Evolutionary conservation across 2,113 vertebrate genomes (phyloP), one percentile per base, ranked within the genome.

Genomic region (Otocyon megalotis): DNA sequence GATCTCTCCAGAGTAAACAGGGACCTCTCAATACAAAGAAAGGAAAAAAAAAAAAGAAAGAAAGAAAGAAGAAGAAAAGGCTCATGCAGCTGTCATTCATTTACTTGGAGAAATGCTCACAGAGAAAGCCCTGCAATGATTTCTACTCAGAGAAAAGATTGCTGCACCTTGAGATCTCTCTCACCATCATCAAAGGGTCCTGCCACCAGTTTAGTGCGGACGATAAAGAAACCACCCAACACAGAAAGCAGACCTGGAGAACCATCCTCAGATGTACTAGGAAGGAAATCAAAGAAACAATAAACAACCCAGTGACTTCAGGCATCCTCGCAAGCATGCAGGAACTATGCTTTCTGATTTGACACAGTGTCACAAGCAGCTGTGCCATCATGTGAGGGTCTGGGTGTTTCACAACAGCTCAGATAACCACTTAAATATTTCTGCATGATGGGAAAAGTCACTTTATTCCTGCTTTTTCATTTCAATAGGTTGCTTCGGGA

Each of bases 1-100:
- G 19, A 72, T 26, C 50, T 96, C 86, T 92, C 90, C 86, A 97
- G 91, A 97, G 17, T 48, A 98, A 96, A 50, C 50, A 93, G 88
- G 77, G 26, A 96, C 94, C 28, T 81, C 26, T 88, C 92, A 96
- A 92, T 72, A 65, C 2, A 7, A 60, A 88, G 50, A 19, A 63
- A 30, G 43, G n/a, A 3, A 58, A 72, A 63, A 74, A 17, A n/a
- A 2, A 14, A 24, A 8, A 8, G 13, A 5, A 48, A 20, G n/a
- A 1, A 2, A 0, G 7, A 50, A 13, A 53, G 13, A 8, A 37
- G 43, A 71, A 28, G 20, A 9, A 9, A 48, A 72, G 0, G 0
- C 81, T 93, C 95, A 4, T 1, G 2, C 7, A 24, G n/a, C 50
- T 94, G 48, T 93, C 35, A 96, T 88, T 94, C n/a, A 95, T 93